Evolutionary conservation across 2,797 vertebrate genomes (phyloP).

Genomic region (Hyperoplus immaculatus): DNA sequence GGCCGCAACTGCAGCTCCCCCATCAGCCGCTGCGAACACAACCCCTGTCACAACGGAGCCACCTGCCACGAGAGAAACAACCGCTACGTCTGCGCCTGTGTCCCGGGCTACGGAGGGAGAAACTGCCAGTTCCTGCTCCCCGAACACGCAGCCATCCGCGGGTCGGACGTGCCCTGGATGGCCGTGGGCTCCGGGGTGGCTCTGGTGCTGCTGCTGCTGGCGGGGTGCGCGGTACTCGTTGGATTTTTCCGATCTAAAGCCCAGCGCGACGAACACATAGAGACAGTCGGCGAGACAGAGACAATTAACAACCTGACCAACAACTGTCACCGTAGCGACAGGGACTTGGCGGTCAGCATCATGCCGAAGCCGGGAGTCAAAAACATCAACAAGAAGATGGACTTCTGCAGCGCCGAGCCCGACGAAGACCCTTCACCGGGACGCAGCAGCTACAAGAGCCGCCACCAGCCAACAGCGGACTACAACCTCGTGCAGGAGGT

Average conservation of each 20-base stretch:
- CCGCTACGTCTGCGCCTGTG: slow-evolving; percentile 94
- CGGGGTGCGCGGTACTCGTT: slow-evolving; percentile 91
- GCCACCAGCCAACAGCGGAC: slow-evolving; percentile 88
- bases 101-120: slow-evolving; percentile 91
- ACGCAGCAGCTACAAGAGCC: slow-evolving; percentile 90
- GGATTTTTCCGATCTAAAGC: slow-evolving; percentile 91
- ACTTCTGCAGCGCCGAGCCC: slow-evolving; percentile 87
- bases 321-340: slow-evolving; percentile 90
- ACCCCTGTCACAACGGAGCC: slow-evolving; percentile 96
- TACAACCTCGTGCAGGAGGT: slow-evolving; percentile 95
- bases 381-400: slow-evolving; percentile 98
- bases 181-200: slow-evolving; percentile 92
- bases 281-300: slow-evolving; percentile 86
- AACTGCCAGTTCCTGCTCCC: slow-evolving; percentile 98
- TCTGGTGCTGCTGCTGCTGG: slow-evolving; percentile 91
- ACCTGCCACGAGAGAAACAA: slow-evolving; percentile 94
- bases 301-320: slow-evolving; percentile 97
- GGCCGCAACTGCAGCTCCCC: slow-evolving; percentile 95
- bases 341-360: slow-evolving; percentile 90
- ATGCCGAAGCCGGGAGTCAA: slow-evolving; percentile 91
- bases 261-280: slow-evolving; percentile 84
- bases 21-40: slow-evolving; percentile 93
- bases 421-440: slow-evolving; percentile 81
- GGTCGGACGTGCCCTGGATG: slow-evolving; percentile 91
- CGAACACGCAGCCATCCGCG: slow-evolving; percentile 88